These are phyloP conservation scores for Amblyopsis hoosieri DNA, from an alignment of 2,797 vertebrate species.

Conservation along the genomic window DNA sequence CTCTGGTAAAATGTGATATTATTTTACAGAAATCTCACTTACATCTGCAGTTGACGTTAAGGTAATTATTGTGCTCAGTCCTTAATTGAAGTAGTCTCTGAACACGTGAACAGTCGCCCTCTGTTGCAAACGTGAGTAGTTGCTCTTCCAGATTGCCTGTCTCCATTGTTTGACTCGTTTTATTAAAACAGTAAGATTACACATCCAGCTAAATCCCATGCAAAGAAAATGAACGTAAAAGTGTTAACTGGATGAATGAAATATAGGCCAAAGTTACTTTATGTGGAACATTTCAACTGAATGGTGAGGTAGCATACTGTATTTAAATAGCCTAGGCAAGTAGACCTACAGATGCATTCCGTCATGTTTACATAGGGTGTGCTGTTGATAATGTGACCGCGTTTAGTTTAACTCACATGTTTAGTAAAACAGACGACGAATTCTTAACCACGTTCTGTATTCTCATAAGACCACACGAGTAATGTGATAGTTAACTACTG, in stretches of 20 bases:
- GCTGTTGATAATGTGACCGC: background rate
- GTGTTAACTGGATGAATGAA: background rate
- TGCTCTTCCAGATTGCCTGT: slow-evolving; percentile 73
- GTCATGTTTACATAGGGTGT: no score
- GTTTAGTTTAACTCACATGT: slow-evolving; percentile 3
- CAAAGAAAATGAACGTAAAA: background rate
- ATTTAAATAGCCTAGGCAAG: no score
- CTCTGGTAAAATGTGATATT: background rate
- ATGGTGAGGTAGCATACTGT: no score
- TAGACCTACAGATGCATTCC: no score
- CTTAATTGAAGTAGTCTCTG: slow-evolving; percentile 74
- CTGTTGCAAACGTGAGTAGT: slow-evolving; percentile 82
- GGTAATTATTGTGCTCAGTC: slow-evolving; percentile 55
- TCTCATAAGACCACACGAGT: no score
- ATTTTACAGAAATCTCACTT: slow-evolving; percentile 30
- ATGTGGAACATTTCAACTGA: no score
- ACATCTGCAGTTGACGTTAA: slow-evolving; percentile 89
- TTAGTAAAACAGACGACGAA: background rate
- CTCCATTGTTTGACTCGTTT: slow-evolving; percentile 46
- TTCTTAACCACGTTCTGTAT: no score
- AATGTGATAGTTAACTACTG: no score
- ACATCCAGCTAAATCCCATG: background rate
- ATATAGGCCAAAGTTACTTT: no score
- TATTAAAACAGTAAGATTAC: background rate
- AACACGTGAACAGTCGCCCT: slow-evolving; percentile 78